Base-by-base conservation (phyloP, 2,797 vertebrate genomes). In the Chelon labrosus region DNA sequence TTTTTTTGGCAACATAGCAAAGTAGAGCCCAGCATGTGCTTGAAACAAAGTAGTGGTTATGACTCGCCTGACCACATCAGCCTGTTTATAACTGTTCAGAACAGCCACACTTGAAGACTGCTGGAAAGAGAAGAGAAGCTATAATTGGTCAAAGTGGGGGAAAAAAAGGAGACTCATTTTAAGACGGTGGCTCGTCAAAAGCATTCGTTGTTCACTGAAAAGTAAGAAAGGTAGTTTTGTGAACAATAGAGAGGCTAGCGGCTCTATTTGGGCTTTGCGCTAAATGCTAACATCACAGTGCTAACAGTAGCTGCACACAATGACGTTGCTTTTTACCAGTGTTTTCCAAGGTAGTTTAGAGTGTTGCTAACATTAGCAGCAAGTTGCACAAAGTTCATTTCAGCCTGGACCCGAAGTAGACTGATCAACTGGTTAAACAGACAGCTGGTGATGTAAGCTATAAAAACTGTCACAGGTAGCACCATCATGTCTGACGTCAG, bases 11-110 rank as follows among this genome's bases (percentile, higher is more conserved):
- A 58, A 59, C 17, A 50, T 47, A 44, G 51, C 38, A 50, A 37
- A 75, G 59, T 57, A 42, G 62, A 65, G 47, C 47, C 47, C 11
- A 39, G 20, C 8, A 1, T 41, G 17, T 39, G 38, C 42, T 61
- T 16, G 53, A 65, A 77, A 56, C 27, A 75, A 65, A 64, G 49
- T 17, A 47, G 19, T 44, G 39, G 7, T 7, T 52, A 39, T 20
- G 56, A 44, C 2, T 20, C 10, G 17, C 37, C 20, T 20, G 51
- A 56, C 60, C 60, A 65, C 66, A 79, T 79, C 65, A 65, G 46
- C 44, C 22, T 68, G 62, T 79, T 73, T 79, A 65, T 39, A 46
- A 66, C 41, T 54, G 50, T 42, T 70, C 38, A 64, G 47, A 73
- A 58, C 8, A n/a, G 20, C 31, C 22, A 41, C 57, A 9, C 11